phyloP scores from a whole-genome alignment of 2,797 vertebrate species.

The Cercopithecus neglectus region DNA sequence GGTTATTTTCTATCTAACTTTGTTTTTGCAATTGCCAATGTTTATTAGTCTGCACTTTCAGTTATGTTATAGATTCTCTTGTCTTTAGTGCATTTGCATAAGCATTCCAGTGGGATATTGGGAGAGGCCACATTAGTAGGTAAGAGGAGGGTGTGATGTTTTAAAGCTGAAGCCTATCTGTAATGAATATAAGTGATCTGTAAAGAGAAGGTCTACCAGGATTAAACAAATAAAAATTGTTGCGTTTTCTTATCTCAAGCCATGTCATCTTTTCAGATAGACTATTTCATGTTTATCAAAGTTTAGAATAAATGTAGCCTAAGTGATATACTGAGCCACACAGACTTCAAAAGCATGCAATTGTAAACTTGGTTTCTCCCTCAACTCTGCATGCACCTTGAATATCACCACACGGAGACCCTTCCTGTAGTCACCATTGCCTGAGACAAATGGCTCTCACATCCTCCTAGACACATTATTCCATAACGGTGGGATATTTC shows the following conservation, averaged over 20 bases:
- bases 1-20: not conserved
- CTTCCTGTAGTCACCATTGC: not conserved
- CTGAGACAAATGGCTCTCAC: not conserved
- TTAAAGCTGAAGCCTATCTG: not conserved
- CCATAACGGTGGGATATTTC: not conserved
- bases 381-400: not conserved
- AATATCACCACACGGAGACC: not conserved
- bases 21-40: not conserved
- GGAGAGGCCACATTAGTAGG: not conserved
- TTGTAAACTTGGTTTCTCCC: not conserved
- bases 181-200: not conserved
- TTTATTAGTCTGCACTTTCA: not conserved
- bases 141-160: not conserved
- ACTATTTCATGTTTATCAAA: not conserved
- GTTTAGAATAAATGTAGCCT: not conserved
- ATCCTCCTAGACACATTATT: not conserved
- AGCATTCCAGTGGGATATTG: not conserved
- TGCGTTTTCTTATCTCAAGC: not conserved
- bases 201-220: not conserved
- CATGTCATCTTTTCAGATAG: not conserved
- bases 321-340: not conserved
- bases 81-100: not conserved
- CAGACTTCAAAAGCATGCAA: not conserved
- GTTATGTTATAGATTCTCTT: not conserved
- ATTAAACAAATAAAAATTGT: not conserved